Base-by-base conservation (phyloP, 2,113 vertebrate genomes). In the Salvelinus alpinus region DNA sequence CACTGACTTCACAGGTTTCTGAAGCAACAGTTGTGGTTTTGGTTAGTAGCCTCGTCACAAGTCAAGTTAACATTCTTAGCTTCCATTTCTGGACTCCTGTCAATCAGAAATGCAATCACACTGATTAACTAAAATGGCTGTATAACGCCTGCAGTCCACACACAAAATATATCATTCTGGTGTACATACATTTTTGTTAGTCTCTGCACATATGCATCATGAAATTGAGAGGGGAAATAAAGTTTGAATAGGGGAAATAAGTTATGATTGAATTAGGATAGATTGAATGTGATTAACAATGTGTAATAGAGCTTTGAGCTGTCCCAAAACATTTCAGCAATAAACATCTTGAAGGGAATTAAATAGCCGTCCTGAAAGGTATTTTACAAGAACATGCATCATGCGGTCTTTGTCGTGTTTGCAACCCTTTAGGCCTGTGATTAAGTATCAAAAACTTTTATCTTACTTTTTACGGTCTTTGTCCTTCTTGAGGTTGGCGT, bases 391-490 rank as follows among this genome's bases (percentile, higher is more conserved):
- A 14, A 51, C 48, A 51, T 48, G 47, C 47, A 20, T 48, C 94
- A 92, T 92, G 27, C 87, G 91, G 71, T 93, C 93, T 69, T 91
- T 93, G 51, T 93, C 91, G 78, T 91, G 93, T 84, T 91, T 94
- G 69, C 38, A 44, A 44, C 9, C 9, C 11, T 44, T 44, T 44
- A 44, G 38, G 38, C 38, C 38, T 44, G 9, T 44, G 9, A 44
- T 44, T 44, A 44, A 44, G 38, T 44, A 44, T 44, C 38, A 44
- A 38, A 38, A 38, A 44, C 38, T 44, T 44, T 0, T 12, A 13
- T 47, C 94, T 92, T 91, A 95, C 94, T 94, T 96, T 79, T 93
- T 94, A 24, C 87, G 91, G 71, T 93, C 94, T 69, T 91, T 93
- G 57, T 93, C 92, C 79, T 91, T 93, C 84, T 91, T 94, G 68